These are phyloP conservation scores for Tipula helvola DNA, from an alignment of 2,888 invertebrate genomes.

Conservation along the genomic window DNA sequence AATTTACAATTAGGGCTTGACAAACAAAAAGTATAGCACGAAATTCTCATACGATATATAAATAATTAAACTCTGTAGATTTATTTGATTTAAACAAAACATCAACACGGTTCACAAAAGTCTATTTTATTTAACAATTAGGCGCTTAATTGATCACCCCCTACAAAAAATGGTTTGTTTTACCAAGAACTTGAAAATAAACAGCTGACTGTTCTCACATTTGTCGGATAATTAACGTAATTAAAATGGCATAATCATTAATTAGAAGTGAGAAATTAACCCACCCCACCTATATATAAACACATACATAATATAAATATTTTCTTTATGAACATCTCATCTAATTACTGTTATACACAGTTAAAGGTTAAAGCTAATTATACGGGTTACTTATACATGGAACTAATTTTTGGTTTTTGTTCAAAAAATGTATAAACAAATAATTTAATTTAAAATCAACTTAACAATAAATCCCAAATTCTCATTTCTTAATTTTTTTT, in stretches of 20 bases:
- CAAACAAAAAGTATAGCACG: too few species aligned
- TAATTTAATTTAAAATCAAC: background rate
- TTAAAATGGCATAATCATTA: background rate
- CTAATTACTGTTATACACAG: background rate
- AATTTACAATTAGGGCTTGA: too few species aligned
- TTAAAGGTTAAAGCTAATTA: background rate
- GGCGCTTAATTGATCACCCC: too few species aligned
- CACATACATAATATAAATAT: background rate
- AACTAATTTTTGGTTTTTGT: background rate
- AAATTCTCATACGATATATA: too few species aligned
- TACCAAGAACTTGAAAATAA: too few species aligned
- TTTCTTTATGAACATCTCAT: background rate
- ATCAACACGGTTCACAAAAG: too few species aligned
- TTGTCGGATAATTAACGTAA: background rate
- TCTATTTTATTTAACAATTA: background rate
- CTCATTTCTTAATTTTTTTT: too few species aligned
- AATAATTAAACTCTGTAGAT: too few species aligned
- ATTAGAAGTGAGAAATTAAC: too few species aligned
- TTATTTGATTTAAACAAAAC: too few species aligned
- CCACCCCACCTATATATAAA: background rate
- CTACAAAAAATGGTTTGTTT: too few species aligned
- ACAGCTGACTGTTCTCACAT: background rate
- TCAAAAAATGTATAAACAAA: background rate
- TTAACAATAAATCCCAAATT: too few species aligned
- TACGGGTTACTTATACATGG: background rate